A percentile compares a stretch with the other conserved stretches of the same genome.
These are phyloP conservation scores for Yasuhikotakia modesta DNA, from an alignment of 2,797 vertebrate species.

Conservation along the genomic window DNA sequence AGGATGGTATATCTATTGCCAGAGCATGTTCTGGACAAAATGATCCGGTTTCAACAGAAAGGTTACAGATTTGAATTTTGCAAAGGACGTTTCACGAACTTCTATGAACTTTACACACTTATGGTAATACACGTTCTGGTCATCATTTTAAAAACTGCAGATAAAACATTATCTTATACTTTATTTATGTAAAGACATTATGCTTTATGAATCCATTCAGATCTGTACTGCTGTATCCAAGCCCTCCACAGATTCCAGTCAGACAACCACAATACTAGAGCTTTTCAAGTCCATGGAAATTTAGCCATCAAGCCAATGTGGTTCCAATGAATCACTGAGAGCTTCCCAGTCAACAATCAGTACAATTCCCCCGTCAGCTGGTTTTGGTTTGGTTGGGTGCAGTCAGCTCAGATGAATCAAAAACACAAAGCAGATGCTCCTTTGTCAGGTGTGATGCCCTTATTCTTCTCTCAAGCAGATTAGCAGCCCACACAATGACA, in stretches of 20 bases:
- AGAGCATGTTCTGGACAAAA: conserved; percentile 1
- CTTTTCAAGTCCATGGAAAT: conserved; percentile 15
- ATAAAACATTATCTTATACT: too few species aligned
- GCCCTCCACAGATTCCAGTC: too few species aligned
- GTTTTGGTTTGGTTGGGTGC: neutral
- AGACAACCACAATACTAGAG: conserved; percentile 16
- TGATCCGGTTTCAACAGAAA: conserved; percentile 30
- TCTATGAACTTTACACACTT: too few species aligned
- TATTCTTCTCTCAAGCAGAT: conserved; percentile 7
- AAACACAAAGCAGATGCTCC: conserved; percentile 12
- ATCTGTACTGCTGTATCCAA: too few species aligned
- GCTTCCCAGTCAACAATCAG: neutral
- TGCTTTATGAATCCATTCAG: too few species aligned
- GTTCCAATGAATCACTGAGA: neutral
- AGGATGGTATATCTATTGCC: conserved; percentile 32
- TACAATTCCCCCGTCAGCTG: conserved; percentile 4
- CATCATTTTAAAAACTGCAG: too few species aligned
- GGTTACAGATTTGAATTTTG: too few species aligned
- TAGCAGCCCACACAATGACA: conserved; percentile 12
- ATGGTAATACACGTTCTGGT: too few species aligned
- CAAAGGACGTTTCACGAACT: too few species aligned
- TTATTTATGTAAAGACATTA: too few species aligned
- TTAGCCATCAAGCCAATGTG: neutral
- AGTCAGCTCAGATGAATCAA: conserved; percentile 6
- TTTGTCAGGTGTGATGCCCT: conserved; percentile 16